Percentiles rank a stretch among this genome's conserved stretches.
phyloP scores from a whole-genome alignment of 2,797 vertebrate species.

The Sus cebifrons region DNA sequence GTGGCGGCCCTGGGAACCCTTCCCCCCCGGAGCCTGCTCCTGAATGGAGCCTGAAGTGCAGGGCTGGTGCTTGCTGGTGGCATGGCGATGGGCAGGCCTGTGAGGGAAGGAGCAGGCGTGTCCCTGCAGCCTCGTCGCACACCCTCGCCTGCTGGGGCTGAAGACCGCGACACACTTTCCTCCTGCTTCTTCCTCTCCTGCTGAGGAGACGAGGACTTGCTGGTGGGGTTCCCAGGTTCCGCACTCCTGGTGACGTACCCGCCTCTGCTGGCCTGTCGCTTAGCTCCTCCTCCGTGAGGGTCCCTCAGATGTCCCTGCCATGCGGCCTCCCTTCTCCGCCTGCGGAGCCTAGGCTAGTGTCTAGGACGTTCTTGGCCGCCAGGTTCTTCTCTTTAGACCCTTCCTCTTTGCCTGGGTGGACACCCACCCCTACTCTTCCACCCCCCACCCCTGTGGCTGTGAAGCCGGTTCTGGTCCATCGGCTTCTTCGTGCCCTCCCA shows the following conservation, averaged over 20 bases:
- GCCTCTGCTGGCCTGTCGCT: background rate
- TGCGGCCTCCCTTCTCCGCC: background rate
- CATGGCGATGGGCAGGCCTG: background rate
- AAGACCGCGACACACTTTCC: background rate
- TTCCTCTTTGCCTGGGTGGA: conserved; percentile 48
- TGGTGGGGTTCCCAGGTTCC: background rate
- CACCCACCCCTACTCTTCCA: background rate
- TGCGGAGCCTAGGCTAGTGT: background rate
- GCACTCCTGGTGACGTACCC: background rate
- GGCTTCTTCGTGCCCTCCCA: background rate
- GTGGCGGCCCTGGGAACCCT: background rate
- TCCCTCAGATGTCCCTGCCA: accelerated
- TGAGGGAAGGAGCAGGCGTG: background rate
- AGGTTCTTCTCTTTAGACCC: background rate
- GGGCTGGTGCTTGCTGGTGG: background rate
- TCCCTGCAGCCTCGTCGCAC: accelerated
- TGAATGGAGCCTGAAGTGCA: background rate
- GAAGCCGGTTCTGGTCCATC: background rate
- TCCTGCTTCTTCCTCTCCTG: background rate
- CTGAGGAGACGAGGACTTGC: background rate
- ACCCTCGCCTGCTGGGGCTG: background rate
- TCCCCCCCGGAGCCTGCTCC: background rate
- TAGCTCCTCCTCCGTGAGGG: background rate
- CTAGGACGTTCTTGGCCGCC: background rate
- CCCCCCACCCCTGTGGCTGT: background rate